Base-by-base conservation (phyloP, 2,113 vertebrate genomes). In the Blennius ocellaris region DNA sequence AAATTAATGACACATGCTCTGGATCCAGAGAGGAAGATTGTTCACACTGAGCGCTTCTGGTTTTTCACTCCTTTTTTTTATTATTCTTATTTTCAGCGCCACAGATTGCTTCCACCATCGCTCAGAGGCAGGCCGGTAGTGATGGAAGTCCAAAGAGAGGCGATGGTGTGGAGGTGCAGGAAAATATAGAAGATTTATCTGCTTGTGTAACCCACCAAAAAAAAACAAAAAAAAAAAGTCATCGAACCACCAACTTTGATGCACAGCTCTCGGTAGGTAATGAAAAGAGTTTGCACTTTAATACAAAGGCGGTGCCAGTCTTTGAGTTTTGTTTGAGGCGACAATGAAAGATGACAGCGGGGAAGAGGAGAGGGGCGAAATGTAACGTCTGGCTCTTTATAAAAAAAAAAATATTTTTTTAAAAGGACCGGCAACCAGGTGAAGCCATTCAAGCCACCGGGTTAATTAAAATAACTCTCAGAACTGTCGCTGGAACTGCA, bases 21-120 rank as follows among this genome's bases (percentile, higher is more conserved):
- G 60, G 69, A 44, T 61, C 49, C 81, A 59, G 54, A 71, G 78
- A 30, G 14, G 21, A 2, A 68, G 56, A 37, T 80, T 85, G 73
- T 84, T 84, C 76, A 78, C 45, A 56, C 49, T 45, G 39, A 60
- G 82, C 78, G 80, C 57, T 73, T 15, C n/a, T 0, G 77, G 81
- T 72, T 72, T 69, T 69, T 66, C 21, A 2, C 21, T 30, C 21
- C 21, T 30, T 30, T 30, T 30, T 30, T 30, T 30, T 30, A 30
- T 30, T 30, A 30, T 30, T 30, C 2, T 30, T 30, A 30, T 30
- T 30, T 62, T 54, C 15, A 56, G 59, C 49, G 57, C 30, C 60
- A 39, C 60, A 85, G 61, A 90, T 83, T 56, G 56, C 51, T 78
- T 72, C 62, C 64, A 30, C 55, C 62, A 16, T 52, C 57, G 77